These are phyloP conservation scores for Hoplias malabaricus DNA, from an alignment of 2,113 vertebrate genomes.

Conservation along the genomic window DNA sequence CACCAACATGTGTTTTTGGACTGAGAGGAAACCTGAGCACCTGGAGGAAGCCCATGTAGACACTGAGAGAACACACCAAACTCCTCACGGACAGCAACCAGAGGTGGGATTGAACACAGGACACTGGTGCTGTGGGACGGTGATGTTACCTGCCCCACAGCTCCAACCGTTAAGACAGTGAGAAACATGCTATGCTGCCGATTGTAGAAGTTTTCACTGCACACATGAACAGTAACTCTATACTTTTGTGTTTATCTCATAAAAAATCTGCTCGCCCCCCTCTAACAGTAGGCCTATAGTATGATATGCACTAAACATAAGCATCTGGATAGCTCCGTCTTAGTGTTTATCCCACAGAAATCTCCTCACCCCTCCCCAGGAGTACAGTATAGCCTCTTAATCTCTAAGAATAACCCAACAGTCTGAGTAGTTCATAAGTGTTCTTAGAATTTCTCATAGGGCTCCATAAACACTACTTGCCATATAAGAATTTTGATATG, in stretches of 20 bases:
- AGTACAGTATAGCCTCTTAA: neutral
- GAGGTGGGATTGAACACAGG: too few relatives aligned
- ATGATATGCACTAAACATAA: neutral
- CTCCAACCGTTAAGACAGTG: too few relatives aligned
- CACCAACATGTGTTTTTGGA: too few relatives aligned
- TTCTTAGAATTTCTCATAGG: neutral
- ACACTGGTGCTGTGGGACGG: too few relatives aligned
- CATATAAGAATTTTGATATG: neutral
- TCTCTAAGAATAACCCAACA: too few relatives aligned
- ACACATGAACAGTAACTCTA: neutral
- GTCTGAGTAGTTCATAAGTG: neutral
- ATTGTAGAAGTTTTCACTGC: too few relatives aligned
- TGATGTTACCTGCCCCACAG: too few relatives aligned
- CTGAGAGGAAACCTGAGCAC: too few relatives aligned
- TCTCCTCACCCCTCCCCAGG: neutral
- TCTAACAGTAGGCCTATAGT: neutral
- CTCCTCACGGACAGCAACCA: too few relatives aligned
- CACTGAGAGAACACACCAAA: too few relatives aligned
- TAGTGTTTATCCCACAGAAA: neutral
- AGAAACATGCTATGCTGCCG: too few relatives aligned
- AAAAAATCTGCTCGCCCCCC: neutral
- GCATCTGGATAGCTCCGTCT: neutral
- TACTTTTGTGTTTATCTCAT: neutral
- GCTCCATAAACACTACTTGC: neutral
- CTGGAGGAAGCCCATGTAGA: too few relatives aligned